Percentiles rank a stretch among this genome's conserved stretches.
These are phyloP conservation scores for Lepidocyrtinus sp. DNA, from an alignment of 2,888 invertebrate species.

Conservation along the genomic window DNA sequence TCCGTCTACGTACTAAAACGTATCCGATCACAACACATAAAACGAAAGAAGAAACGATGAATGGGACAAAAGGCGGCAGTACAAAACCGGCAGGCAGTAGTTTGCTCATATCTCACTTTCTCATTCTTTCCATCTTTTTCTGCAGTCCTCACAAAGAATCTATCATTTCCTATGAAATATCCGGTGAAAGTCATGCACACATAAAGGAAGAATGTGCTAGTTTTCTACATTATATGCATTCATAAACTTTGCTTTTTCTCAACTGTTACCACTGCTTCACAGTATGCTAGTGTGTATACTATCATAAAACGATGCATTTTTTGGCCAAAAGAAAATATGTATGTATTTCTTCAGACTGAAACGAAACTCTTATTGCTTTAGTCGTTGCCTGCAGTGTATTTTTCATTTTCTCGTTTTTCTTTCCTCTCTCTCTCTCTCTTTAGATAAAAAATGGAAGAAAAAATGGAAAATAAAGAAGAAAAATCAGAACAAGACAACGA, in stretches of 20 bases:
- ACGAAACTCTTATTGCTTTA: neutral
- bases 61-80: neutral
- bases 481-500: conserved; percentile 40
- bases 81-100: conserved; percentile 42
- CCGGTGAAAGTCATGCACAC: conserved; percentile 34
- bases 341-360: neutral
- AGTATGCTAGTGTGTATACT: neutral
- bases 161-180: conserved; percentile 55
- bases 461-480: conserved; percentile 23
- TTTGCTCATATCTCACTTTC: conserved; percentile 43
- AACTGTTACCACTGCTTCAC: neutral
- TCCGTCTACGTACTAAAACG: conserved; percentile 17
- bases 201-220: conserved; percentile 7
- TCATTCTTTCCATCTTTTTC: conserved; percentile 37
- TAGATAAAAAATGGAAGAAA: conserved; percentile 1
- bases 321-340: neutral
- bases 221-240: neutral
- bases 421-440: conserved; percentile 4
- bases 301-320: neutral
- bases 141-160: conserved; percentile 42
- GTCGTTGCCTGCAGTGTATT: neutral
- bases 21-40: conserved; percentile 29
- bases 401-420: conserved; percentile 6
- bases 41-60: neutral
- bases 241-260: neutral